A percentile compares a stretch with the other conserved stretches of the same genome.
Conservation (phyloP, 2,888 invertebrate genomes). For the Cyclophora punctaria region DNA sequence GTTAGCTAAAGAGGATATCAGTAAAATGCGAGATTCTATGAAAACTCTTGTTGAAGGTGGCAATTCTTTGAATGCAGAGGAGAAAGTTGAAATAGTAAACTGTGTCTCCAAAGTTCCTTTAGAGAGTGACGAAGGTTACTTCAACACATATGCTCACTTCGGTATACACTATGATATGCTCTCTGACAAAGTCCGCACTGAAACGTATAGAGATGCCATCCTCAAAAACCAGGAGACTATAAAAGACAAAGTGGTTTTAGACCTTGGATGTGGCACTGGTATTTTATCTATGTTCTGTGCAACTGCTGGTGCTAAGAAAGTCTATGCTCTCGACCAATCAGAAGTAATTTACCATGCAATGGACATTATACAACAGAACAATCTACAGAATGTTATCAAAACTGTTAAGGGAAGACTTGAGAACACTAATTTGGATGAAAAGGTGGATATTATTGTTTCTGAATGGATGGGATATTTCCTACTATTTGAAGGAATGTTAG, state of each 20-base stretch:
- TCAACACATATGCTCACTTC: conserved; percentile 91
- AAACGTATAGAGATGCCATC: conserved; percentile 90
- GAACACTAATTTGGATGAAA: conserved; percentile 84
- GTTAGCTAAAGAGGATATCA: conserved; percentile 76
- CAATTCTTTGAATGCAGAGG: conserved; percentile 21
- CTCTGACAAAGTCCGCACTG: conserved; percentile 89
- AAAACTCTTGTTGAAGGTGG: conserved; percentile 69
- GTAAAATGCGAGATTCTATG: conserved; percentile 76
- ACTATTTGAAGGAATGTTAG: conserved; percentile 96
- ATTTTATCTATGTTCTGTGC: conserved; percentile 99
- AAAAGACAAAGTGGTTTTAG: conserved; percentile 87
- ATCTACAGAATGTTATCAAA: conserved; percentile 81
- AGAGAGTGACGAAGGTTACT: conserved; percentile 84
- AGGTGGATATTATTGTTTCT: conserved; percentile 94
- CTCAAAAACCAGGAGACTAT: conserved; percentile 81
- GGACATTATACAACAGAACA: conserved; percentile 93
- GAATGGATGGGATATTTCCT: conserved; percentile 99
- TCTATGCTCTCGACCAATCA: conserved; percentile 96
- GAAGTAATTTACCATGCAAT: conserved; percentile 96
- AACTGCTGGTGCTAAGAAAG: conserved; percentile 91
- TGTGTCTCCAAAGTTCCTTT: conserved; percentile 68
- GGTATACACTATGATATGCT: conserved; percentile 97
- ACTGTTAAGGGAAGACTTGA: conserved; percentile 91
- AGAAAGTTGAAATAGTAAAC: conserved; percentile 34
- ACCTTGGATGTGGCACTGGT: conserved; percentile 98